Percentiles rank a stretch among this genome's conserved stretches.
These are phyloP conservation scores for Diarsia rubi DNA, from an alignment of 2,888 invertebrate genomes.

Conservation along the genomic window DNA sequence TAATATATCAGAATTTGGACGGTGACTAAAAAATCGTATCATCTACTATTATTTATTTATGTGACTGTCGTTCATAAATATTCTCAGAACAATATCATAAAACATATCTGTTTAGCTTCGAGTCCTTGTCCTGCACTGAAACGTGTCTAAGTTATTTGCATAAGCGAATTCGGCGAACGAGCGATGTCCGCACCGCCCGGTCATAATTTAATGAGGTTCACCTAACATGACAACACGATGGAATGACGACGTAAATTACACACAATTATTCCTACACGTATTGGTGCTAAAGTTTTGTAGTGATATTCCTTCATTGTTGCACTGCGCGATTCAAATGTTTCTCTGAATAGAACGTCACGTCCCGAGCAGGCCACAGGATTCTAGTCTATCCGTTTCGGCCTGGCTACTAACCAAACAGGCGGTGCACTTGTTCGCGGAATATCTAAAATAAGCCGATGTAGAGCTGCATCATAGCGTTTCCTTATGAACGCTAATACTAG, in stretches of 20 bases:
- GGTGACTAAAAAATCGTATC: no score
- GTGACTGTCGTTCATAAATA: constrained; percentile 68
- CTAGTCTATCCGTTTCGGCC: constrained; percentile 25
- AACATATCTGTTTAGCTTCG: constrained; percentile 75
- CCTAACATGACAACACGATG: constrained; percentile 75
- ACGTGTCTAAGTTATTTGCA: constrained; percentile 76
- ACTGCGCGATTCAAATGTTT: constrained; percentile 46
- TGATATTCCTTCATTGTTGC: constrained; percentile 31
- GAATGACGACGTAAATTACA: constrained; percentile 73
- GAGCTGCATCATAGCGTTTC: constrained; percentile 76
- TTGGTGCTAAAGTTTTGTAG: constrained; percentile 41
- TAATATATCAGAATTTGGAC: no score
- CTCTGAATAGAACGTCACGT: constrained; percentile 59
- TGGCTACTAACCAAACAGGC: constrained; percentile 43
- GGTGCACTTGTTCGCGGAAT: constrained; percentile 72
- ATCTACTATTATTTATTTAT: background rate
- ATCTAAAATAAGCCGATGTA: constrained; percentile 68
- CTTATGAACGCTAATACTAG: constrained; percentile 77
- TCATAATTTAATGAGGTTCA: constrained; percentile 79
- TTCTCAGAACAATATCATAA: constrained; percentile 76
- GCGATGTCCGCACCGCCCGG: constrained; percentile 66
- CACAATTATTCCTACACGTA: constrained; percentile 60
- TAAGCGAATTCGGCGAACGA: constrained; percentile 80
- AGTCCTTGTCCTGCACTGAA: constrained; percentile 74
- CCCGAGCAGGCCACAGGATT: constrained; percentile 34